These are phyloP conservation scores for Nomada lathburiana DNA, from an alignment of 2,888 invertebrate genomes.

Conservation along the genomic window DNA sequence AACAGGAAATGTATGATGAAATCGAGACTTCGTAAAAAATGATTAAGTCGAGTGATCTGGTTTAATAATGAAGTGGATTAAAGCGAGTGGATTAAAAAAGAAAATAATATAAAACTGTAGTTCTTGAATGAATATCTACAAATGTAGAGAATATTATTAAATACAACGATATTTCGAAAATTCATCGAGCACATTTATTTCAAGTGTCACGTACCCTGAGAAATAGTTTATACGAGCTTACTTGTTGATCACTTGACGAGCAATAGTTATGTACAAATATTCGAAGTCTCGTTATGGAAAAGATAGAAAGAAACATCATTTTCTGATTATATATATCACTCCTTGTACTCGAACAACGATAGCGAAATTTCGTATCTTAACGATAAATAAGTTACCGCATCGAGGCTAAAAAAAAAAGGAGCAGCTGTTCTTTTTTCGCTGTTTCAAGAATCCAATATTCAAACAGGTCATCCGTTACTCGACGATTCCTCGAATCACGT, in stretches of 20 bases:
- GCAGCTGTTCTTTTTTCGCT: not conserved
- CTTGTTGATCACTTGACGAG: not conserved
- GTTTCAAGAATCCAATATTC: not conserved
- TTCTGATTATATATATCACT: conserved; percentile 48
- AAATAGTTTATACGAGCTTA: not conserved
- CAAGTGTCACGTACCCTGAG: not conserved
- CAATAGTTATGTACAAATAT: not conserved
- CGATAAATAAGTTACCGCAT: conserved; percentile 42
- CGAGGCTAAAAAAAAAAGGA: conserved; percentile 15
- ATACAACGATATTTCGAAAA: not conserved
- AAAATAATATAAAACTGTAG: not conserved
- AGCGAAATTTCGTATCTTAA: conserved; percentile 9
- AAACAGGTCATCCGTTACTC: not conserved
- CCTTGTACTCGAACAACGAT: conserved; percentile 5
- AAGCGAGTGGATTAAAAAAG: not conserved
- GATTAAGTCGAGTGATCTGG: no score
- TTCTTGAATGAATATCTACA: not conserved
- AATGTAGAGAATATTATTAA: not conserved
- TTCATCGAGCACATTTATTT: not conserved
- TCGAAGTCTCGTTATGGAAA: not conserved
- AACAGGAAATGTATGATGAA: no score
- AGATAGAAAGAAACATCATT: conserved; percentile 4
- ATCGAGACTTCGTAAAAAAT: no score
- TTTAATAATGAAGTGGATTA: no score
- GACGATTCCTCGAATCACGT: no score